These are phyloP conservation scores for Parapsyche elsis DNA, from an alignment of 1,140 invertebrate genomes.

Conservation along the genomic window DNA sequence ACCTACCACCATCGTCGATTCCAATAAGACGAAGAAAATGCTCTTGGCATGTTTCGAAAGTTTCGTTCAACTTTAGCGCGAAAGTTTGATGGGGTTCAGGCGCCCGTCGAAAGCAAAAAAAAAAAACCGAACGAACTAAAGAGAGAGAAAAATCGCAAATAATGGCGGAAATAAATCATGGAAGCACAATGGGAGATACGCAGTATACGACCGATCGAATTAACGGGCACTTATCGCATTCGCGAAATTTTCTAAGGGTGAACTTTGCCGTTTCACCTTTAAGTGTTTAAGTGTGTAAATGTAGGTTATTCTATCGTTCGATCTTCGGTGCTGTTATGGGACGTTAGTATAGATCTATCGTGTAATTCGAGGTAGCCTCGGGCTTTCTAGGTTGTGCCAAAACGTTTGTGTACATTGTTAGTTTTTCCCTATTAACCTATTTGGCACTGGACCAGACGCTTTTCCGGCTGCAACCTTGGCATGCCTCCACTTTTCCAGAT, in stretches of 20 bases:
- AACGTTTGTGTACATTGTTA: neutral
- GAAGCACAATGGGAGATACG: neutral
- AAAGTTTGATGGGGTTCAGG: constrained; percentile 4
- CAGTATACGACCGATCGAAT: neutral
- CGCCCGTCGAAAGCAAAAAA: too few species aligned
- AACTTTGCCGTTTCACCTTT: neutral
- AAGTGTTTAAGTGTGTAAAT: neutral
- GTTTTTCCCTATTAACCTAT: constrained; percentile 32
- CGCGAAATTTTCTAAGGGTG: neutral
- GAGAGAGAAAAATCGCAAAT: constrained; percentile 17
- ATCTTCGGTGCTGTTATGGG: too few species aligned
- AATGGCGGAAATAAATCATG: constrained; percentile 32
- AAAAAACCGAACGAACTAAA: neutral
- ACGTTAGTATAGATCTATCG: too few species aligned
- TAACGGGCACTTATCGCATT: constrained; percentile 4
- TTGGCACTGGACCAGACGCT: constrained; percentile 2
- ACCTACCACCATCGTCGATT: neutral
- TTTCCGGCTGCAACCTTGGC: constrained; percentile 31
- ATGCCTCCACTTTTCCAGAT: constrained; percentile 29
- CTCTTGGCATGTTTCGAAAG: constrained; percentile 35
- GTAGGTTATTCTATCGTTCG: too few species aligned
- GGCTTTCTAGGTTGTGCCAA: neutral
- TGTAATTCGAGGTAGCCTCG: too few species aligned
- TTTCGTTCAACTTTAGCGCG: constrained; percentile 8
- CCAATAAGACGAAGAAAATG: constrained; percentile 28